Conservation (phyloP, 2,113 vertebrate species). For the Microcebus griseorufus region DNA sequence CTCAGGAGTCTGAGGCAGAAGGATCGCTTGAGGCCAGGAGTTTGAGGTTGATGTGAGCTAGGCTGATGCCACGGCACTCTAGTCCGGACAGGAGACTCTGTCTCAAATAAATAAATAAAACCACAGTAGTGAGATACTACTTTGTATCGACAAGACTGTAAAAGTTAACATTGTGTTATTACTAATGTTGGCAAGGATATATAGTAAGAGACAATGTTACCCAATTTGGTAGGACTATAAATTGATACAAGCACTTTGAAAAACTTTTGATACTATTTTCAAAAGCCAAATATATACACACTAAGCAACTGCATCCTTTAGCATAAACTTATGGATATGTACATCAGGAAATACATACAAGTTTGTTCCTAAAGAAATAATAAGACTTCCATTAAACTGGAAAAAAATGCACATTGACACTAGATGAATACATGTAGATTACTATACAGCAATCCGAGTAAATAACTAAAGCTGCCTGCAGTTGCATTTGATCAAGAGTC, state of each 20-base stretch:
- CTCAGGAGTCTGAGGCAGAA: too few relatives aligned
- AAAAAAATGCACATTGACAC: neutral
- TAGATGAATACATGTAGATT: neutral
- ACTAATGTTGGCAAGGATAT: neutral
- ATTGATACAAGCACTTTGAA: neutral
- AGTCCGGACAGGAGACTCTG: too few relatives aligned
- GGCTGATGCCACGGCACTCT: too few relatives aligned
- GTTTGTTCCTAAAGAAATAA: neutral
- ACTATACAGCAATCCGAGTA: neutral
- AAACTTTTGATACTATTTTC: neutral
- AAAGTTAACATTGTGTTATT: neutral
- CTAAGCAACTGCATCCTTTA: neutral
- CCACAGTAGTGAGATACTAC: neutral
- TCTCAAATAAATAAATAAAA: too few relatives aligned
- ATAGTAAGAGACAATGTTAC: neutral
- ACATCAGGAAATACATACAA: neutral
- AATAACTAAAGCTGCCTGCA: neutral
- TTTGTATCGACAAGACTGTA: neutral
- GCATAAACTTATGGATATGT: neutral
- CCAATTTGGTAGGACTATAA: neutral
- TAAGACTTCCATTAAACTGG: neutral
- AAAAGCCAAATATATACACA: neutral
- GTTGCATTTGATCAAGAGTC: neutral
- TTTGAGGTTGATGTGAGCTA: too few relatives aligned
- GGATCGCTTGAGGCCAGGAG: too few relatives aligned